These are phyloP conservation scores for Erythrocercus mccallii DNA, from an alignment of 2,113 vertebrate species.

Conservation along the genomic window DNA sequence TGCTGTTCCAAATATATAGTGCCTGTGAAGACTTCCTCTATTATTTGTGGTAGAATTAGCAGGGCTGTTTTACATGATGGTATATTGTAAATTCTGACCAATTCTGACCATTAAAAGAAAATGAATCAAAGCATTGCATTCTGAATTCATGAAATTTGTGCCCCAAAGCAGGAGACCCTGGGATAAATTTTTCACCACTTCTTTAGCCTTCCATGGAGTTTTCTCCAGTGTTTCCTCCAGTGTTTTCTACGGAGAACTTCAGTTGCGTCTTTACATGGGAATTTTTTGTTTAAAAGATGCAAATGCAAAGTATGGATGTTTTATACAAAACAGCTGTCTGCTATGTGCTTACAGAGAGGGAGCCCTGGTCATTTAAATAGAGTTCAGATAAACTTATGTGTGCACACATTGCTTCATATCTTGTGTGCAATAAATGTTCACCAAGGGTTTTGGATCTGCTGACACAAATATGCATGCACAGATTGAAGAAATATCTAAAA, in stretches of 20 bases:
- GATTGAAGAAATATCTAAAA: not conserved
- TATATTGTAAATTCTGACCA: not conserved
- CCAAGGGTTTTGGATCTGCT: not conserved
- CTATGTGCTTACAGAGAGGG: not conserved
- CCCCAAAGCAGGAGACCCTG: not conserved
- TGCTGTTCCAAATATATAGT: not conserved
- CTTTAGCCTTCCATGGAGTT: not conserved
- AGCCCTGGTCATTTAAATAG: not conserved
- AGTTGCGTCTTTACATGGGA: not conserved
- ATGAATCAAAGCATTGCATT: not conserved
- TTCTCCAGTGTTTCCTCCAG: not conserved
- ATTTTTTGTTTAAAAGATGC: not conserved
- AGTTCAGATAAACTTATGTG: not conserved
- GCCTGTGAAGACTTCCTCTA: not conserved
- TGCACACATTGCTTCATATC: not conserved
- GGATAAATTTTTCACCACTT: not conserved
- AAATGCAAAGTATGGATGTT: not conserved
- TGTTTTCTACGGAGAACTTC: not conserved
- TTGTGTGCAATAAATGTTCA: not conserved
- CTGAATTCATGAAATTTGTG: not conserved
- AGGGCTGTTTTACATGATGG: not conserved
- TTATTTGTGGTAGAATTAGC: not conserved
- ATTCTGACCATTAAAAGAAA: not conserved
- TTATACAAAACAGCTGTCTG: not conserved
- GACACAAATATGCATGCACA: not conserved